Evolutionary conservation across 35 echinoderm and acorn worm genomes (phyloP).

Genomic region (Heliocidaris erythrogramma): DNA sequence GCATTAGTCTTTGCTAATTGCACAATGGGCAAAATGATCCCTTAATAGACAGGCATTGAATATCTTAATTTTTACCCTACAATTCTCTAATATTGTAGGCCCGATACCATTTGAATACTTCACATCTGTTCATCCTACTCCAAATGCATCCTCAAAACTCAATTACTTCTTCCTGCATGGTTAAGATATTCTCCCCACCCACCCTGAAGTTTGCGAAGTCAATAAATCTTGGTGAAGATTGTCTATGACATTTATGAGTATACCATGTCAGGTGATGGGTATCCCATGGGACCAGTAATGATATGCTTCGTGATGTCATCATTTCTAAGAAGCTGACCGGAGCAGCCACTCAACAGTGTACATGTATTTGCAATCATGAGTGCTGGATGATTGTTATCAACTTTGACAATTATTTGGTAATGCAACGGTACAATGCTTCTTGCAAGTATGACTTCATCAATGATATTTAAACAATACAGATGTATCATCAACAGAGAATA

Average conservation of each 20-base stretch:
- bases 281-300: not conserved
- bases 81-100: not conserved
- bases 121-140: not conserved
- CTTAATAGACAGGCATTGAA: not conserved
- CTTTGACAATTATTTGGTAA: not conserved
- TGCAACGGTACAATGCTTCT: not conserved
- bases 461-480: not conserved
- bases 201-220: not conserved
- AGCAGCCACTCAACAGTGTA: not conserved
- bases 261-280: not conserved
- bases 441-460: not conserved
- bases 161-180: not conserved
- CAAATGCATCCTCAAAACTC: not conserved
- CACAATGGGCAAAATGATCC: not conserved
- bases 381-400: not conserved
- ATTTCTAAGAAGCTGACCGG: not conserved
- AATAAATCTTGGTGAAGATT: conserved; percentile 18
- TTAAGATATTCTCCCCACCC: not conserved
- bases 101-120: no score
- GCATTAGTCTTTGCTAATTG: not conserved
- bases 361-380: conserved; percentile 9
- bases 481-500: not conserved
- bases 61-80: not conserved
- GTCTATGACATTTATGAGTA: conserved; percentile 11
- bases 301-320: not conserved